Percentiles rank a stretch among this genome's conserved stretches.
Conservation (phyloP, 2,888 invertebrate species). For the Abscondita cerata region DNA sequence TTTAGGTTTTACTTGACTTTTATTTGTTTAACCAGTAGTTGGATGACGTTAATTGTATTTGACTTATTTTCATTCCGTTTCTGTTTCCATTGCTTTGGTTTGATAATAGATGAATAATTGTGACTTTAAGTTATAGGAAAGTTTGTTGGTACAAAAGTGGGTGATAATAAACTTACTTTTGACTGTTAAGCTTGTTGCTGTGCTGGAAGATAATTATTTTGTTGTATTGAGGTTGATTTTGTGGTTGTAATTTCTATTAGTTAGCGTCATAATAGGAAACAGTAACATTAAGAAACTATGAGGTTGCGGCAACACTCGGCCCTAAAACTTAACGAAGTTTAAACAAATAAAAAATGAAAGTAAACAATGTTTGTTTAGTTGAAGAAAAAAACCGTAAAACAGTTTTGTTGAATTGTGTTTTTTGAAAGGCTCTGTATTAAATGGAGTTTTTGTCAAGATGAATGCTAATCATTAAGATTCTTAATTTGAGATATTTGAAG, state of each 20-base stretch:
- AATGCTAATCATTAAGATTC: too few relatives aligned
- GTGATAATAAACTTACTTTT: background rate
- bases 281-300: too few relatives aligned
- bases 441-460: too few relatives aligned
- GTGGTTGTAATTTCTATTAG: slow-evolving; percentile 5
- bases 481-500: too few relatives aligned
- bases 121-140: background rate
- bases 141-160: background rate
- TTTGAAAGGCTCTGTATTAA: too few relatives aligned
- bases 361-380: too few relatives aligned
- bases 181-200: slow-evolving; percentile 1
- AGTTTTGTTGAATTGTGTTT: too few relatives aligned
- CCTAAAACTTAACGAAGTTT: too few relatives aligned
- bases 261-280: too few relatives aligned
- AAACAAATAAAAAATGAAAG: too few relatives aligned
- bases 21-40: slow-evolving; percentile 1
- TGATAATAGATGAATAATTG: background rate
- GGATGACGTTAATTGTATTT: slow-evolving; percentile 2
- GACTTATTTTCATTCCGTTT: slow-evolving; percentile 3
- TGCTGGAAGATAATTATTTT: background rate
- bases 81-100: slow-evolving; percentile 7
- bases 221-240: slow-evolving; percentile 6
- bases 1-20: background rate
- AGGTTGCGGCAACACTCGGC: too few relatives aligned
- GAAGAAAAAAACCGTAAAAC: too few relatives aligned